Base-by-base conservation (phyloP, 2,797 vertebrate genomes). In the Poecilia picta region DNA sequence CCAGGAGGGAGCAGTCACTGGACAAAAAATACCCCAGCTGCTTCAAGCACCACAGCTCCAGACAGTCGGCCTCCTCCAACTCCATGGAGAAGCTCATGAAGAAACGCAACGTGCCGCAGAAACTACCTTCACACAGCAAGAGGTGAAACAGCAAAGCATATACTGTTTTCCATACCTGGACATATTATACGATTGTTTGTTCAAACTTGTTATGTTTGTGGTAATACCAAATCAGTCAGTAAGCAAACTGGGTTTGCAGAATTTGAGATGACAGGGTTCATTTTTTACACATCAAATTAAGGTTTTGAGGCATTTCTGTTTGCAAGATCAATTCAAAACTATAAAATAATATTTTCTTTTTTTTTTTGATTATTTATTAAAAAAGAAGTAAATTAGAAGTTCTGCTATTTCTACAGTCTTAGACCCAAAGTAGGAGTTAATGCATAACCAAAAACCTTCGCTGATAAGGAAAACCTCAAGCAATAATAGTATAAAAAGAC, bases 51-150 rank as follows among this genome's bases (percentile, higher is more conserved):
- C 96, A 97, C 87, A 95, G 95, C 8, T 95, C 95, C 41, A 94
- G 97, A 84, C 95, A 97, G 77, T 95, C 96, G 1, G 94, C 97
- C 51, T 96, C 97, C 10, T 96, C 97, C 59, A 98, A 97, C 93
- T 98, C 98, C 0, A 96, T 99, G 93, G 98, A 99, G 90, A 99
- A 98, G 81, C 97, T 99, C 80, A 97, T 99, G 93, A 99, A 99
- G 94, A 99, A 98, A 88, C 96, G 98, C 81, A 98, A 97, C 20
- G 95, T 98, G 75, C 97, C 97, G 76, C 97, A 98, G 94, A 98
- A 98, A 82, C 95, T 98, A 59, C 97, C 97, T 6, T 94, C 97
- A 0, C 94, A 98, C 80, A 97, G 96, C 93, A 99, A 98, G 92
- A 97, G 97, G 98, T 98, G 76, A 88, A 91, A 59, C 46, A 16